phyloP scores from a whole-genome alignment of 2,113 vertebrate species.

The Plecotus auritus region DNA sequence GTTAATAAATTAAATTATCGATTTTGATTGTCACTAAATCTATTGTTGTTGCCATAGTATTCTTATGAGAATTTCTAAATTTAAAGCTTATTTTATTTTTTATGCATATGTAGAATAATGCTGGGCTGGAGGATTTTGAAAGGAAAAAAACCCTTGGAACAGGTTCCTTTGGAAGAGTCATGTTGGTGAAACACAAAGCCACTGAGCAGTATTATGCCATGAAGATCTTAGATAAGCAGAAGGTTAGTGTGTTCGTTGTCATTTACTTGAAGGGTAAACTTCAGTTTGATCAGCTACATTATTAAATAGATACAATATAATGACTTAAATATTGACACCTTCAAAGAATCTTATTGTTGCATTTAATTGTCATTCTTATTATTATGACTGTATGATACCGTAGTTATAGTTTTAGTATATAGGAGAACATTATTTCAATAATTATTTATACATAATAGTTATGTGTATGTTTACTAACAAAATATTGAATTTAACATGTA shows the following conservation, averaged over 20 bases:
- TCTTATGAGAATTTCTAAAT: not conserved
- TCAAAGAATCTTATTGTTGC: constrained; percentile 6
- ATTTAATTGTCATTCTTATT: constrained; percentile 21
- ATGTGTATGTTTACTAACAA: not conserved
- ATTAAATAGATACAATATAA: not conserved
- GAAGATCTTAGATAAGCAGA: constrained; percentile 99
- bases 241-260: constrained; percentile 83
- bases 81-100: constrained; percentile 45
- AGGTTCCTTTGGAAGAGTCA: constrained; percentile 97
- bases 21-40: not conserved
- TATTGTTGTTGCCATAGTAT: not conserved
- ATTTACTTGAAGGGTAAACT: not conserved
- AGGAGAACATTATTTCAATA: not conserved
- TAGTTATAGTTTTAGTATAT: not conserved
- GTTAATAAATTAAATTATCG: not conserved
- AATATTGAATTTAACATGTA: not conserved
- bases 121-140: constrained; percentile 96
- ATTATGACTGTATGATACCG: not conserved
- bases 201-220: constrained; percentile 98
- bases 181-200: constrained; percentile 98
- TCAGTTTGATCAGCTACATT: not conserved
- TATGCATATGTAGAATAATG: constrained; percentile 87
- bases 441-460: not conserved
- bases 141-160: constrained; percentile 98
- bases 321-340: not conserved